phyloP scores from a whole-genome alignment of 2,888 invertebrate species.

The Acanthopleura granulata region DNA sequence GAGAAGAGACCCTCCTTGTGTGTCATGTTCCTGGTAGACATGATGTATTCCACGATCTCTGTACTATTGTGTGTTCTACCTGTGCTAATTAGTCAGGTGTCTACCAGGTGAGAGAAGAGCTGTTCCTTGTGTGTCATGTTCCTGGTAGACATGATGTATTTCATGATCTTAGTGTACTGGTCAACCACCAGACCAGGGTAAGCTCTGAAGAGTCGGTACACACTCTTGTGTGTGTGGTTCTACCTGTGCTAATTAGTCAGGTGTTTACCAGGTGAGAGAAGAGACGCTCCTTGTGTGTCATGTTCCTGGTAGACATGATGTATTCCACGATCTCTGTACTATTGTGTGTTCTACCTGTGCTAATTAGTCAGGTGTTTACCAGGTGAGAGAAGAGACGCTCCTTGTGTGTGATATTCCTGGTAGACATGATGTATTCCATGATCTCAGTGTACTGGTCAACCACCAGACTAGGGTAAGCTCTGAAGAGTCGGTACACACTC shows the following conservation, averaged over 20 bases:
- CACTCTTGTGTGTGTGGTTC: too few relatives aligned
- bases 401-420: constrained; percentile 48
- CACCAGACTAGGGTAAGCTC: constrained; percentile 51
- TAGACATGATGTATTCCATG: constrained; percentile 52
- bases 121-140: constrained; percentile 51
- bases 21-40: constrained; percentile 48
- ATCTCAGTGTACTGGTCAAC: constrained; percentile 50
- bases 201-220: constrained; percentile 46
- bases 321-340: constrained; percentile 53
- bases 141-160: constrained; percentile 51
- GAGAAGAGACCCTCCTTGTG: constrained; percentile 54
- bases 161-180: constrained; percentile 51
- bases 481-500: constrained; percentile 42
- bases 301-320: constrained; percentile 50
- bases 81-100: not conserved
- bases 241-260: too few relatives aligned
- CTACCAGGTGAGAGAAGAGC: constrained; percentile 59
- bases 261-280: constrained; percentile 54
- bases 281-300: constrained; percentile 50
- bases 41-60: constrained; percentile 57
- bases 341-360: too few relatives aligned
- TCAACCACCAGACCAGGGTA: constrained; percentile 50
- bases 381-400: constrained; percentile 58
- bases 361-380: constrained; percentile 35
- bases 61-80: not conserved